Evolutionary conservation across 2,888 invertebrate genomes (phyloP).

Genomic region (Lasioglossum figueresi): DNA sequence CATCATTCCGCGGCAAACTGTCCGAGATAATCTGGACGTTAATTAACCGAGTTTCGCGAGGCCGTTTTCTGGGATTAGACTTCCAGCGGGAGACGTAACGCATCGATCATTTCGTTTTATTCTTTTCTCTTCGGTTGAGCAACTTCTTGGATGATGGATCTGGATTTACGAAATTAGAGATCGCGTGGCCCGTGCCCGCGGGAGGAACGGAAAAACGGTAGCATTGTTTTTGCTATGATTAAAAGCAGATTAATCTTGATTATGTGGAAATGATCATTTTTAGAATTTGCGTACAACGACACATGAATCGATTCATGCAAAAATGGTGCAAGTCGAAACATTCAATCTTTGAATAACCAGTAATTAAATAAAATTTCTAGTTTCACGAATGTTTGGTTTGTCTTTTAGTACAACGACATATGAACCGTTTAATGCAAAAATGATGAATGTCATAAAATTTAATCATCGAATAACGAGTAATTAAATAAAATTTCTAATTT

Average conservation of each 20-base stretch:
- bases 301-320: no score
- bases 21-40: conserved; percentile 8
- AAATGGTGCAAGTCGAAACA: no score
- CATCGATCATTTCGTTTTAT: neutral
- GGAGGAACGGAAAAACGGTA: neutral
- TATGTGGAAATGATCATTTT: neutral
- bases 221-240: neutral
- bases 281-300: neutral
- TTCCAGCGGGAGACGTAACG: neutral
- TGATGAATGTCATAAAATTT: no score
- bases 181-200: neutral
- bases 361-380: no score
- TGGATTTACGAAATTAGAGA: neutral
- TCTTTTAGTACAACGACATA: no score
- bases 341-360: no score
- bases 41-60: conserved; percentile 35
- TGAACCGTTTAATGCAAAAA: no score
- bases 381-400: no score
- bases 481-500: no score
- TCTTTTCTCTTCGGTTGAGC: neutral
- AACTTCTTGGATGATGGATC: neutral
- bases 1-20: conserved; percentile 16
- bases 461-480: no score
- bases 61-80: neutral
- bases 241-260: neutral